Conservation (phyloP, 2,113 vertebrate genomes). For the Emydocephalus ijimae region DNA sequence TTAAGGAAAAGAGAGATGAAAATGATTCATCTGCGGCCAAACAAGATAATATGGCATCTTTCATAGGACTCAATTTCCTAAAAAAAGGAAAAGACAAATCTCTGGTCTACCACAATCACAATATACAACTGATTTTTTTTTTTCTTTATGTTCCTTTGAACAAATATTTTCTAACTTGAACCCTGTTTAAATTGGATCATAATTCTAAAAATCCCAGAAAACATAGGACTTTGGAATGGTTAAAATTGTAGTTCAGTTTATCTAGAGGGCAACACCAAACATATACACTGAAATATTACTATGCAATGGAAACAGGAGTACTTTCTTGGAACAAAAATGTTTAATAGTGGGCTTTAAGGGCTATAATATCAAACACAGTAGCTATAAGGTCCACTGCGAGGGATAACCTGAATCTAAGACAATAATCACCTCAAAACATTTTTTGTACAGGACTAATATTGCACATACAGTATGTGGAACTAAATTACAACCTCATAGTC, state of each 20-base stretch:
- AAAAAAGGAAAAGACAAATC: background rate
- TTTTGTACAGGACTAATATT: background rate
- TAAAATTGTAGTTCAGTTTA: background rate
- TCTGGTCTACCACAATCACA: background rate
- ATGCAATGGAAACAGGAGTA: background rate
- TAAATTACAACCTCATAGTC: background rate
- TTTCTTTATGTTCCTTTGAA: background rate
- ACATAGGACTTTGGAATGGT: background rate
- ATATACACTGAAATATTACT: background rate
- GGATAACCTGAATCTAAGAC: background rate
- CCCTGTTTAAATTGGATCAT: background rate
- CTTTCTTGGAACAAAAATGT: background rate
- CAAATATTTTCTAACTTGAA: background rate
- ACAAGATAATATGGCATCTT: background rate
- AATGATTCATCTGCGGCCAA: fast-evolving
- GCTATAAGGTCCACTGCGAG: background rate
- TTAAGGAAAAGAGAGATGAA: background rate
- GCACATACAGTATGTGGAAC: background rate
- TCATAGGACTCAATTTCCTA: background rate
- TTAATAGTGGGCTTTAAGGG: background rate
- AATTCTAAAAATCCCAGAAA: background rate
- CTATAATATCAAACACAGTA: background rate
- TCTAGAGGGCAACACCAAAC: background rate
- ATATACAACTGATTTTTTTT: background rate
- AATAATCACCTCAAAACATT: background rate